These are phyloP conservation scores for Tichodroma muraria DNA, from an alignment of 2,113 vertebrate genomes.

Conservation along the genomic window DNA sequence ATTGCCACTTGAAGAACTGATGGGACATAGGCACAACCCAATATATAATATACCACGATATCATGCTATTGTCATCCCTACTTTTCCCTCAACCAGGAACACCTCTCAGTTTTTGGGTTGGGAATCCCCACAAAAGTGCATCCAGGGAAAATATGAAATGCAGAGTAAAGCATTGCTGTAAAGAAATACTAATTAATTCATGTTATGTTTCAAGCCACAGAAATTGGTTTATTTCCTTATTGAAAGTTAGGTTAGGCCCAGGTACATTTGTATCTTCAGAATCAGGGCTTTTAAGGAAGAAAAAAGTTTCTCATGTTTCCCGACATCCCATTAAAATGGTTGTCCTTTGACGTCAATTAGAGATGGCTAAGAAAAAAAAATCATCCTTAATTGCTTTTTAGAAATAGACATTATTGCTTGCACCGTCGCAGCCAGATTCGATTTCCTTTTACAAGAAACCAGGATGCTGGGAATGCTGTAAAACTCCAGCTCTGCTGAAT, in stretches of 20 bases:
- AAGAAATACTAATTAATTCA: background rate
- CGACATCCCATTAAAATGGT: background rate
- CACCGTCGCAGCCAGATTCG: background rate
- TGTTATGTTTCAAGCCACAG: background rate
- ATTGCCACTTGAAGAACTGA: background rate
- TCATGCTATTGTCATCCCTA: background rate
- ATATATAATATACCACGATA: background rate
- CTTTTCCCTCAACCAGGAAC: background rate
- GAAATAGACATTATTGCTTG: background rate
- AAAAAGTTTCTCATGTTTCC: background rate
- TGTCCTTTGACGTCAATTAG: conserved; percentile 27
- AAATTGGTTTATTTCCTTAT: background rate
- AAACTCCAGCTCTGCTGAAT: background rate
- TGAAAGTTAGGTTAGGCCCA: background rate
- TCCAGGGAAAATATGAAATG: background rate
- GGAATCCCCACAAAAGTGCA: background rate
- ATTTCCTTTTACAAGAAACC: conserved; percentile 41
- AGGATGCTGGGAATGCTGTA: background rate
- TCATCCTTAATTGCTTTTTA: conserved; percentile 42
- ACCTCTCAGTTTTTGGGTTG: background rate
- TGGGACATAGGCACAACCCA: background rate
- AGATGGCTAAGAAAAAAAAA: background rate
- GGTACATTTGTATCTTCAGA: background rate
- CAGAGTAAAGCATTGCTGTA: background rate
- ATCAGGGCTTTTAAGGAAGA: background rate